Evolutionary conservation across 2,888 invertebrate genomes (phyloP), one percentile per base, ranked within the genome.

Genomic region (Blastobasis adustella): DNA sequence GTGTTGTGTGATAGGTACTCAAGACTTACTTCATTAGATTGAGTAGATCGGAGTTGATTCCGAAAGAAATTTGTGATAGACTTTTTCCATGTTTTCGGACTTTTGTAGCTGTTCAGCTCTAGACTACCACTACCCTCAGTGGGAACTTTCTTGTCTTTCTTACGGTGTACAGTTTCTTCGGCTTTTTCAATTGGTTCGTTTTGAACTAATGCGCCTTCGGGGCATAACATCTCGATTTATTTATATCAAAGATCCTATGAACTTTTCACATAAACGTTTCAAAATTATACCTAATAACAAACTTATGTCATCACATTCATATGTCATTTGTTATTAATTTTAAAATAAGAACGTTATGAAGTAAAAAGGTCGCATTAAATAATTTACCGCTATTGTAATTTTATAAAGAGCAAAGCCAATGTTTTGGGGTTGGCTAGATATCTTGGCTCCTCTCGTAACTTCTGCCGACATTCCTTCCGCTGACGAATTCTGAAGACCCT

Each of bases 1-100:
- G 3, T 23, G 23, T 23, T 23, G 23, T 23, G 23, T 23, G 23
- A 23, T 23, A 23, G 23, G 23, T 23, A 23, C 23, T 23, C 3
- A 23, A 23, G 5, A 61, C 82, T 79, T 71, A 88, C 87, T 58
- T 87, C 86, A 59, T 82, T 85, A 36, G 87, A 87, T 67, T 78
- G 86, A 4, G 85, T 79, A 48, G 86, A 79, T 47, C 86, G 79
- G 52, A 80, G 68, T 61, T 82, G 85, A 60, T 79, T 77, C 46
- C 85, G 77, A 67, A 88, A 88, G 63, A 88, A 87, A 62, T 79
- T 84, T 4, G 85, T 69, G 49, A 88, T 73, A 41, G 88, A 85
- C 60, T 85, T 87, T 62, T 84, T 88, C 88, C 87, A 88, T 49
- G 76, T 82, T 59, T 79, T 87, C 9, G 79, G 76, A 62, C 73